Evolutionary conservation across 1,140 invertebrate genomes (phyloP), one percentile per base, ranked within the genome.

Genomic region (Diprion similis): DNA sequence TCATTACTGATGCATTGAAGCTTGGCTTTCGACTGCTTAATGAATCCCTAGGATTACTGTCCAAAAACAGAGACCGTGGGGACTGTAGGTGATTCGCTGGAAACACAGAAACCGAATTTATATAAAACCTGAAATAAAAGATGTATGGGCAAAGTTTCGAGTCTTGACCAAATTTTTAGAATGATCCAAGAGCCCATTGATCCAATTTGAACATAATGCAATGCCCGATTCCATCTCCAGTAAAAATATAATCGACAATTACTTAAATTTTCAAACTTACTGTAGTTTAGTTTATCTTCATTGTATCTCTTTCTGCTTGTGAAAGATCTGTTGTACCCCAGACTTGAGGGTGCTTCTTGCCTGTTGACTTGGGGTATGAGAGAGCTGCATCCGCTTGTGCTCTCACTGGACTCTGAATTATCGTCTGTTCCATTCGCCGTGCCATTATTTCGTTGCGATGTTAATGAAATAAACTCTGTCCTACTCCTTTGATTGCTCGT

Each of bases 1-100:
- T 89, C 59, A 90, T 78, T 47, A 87, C 80, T 45, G 89, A 93
- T 13, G 89, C 86, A 77, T 92, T 91, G 77, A 92, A 92, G 48
- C 87, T 87, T 69, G 91, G 90, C 76, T 86, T 85, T 72, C 88
- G 88, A 72, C 86, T 87, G 78, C 89, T 89, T 76, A 89, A 77
- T 0, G 86, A 85, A 67, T 87, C 85, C 76, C 86, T 80, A 17
- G 72, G 73, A 65, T 19, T 81, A 71, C 77, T 84, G 13, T 86
- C 82, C 51, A 86, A 71, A 66, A 88, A 86, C 18, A 87, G 76
- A 10, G 85, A 86, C 46, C 82, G 82, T 71, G 85, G 78, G 68
- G 84, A 86, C 72, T 84, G 86, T 51, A 84, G 77, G 79, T 84
- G 79, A 79, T 85, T 84, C 48, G 83, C 83, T 83, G 73, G 67